These are phyloP conservation scores for Anastatus disparis DNA, from an alignment of 1,140 invertebrate genomes.

Conservation along the genomic window DNA sequence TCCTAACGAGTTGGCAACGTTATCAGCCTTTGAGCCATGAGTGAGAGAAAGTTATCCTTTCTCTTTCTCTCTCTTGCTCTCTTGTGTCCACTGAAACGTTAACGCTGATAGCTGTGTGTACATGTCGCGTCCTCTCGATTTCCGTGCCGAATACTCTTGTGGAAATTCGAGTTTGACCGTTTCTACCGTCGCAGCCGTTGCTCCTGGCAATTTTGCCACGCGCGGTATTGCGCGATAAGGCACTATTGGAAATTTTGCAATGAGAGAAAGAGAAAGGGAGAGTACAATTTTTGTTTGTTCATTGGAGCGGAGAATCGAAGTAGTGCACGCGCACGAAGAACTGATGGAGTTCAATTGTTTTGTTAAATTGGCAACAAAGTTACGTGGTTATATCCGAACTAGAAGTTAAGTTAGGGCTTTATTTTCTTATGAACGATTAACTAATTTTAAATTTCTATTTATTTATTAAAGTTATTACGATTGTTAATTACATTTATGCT, in stretches of 20 bases:
- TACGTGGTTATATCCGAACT: no score
- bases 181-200: not conserved
- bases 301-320: constrained; percentile 22
- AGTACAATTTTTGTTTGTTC: not conserved
- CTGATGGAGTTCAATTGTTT: no score
- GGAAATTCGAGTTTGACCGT: constrained; percentile 22
- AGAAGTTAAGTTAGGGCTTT: not conserved
- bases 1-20: constrained; percentile 59
- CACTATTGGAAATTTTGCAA: no score
- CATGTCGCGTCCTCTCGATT: constrained; percentile 24
- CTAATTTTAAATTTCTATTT: no score
- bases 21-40: constrained; percentile 50
- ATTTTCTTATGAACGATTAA: constrained; percentile 15
- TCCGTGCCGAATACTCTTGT: constrained; percentile 19
- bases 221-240: constrained; percentile 24
- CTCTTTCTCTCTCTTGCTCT: no score
- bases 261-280: no score
- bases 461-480: no score
- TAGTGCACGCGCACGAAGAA: no score
- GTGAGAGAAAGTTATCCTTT: no score
- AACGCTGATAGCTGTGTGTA: constrained; percentile 55
- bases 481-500: no score
- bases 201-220: constrained; percentile 25
- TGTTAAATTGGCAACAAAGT: no score
- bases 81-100: constrained; percentile 57